Evolutionary conservation across 2,888 invertebrate species (phyloP).

Genomic region (Hartigia nigra): DNA sequence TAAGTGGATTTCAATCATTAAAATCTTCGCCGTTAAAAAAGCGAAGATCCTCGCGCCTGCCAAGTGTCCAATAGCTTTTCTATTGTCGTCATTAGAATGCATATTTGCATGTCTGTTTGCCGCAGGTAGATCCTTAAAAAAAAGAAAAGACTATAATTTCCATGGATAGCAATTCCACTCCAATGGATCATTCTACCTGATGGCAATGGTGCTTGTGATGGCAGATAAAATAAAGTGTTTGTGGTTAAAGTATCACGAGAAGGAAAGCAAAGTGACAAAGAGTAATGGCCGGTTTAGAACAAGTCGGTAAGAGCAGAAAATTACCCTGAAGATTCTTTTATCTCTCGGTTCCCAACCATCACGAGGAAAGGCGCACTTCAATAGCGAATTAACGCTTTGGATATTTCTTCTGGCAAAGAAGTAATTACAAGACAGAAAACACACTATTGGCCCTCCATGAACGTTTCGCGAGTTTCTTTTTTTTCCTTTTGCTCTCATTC

Average conservation of each 20-base stretch:
- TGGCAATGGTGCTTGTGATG: not conserved
- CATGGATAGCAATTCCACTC: not conserved
- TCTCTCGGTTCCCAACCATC: not conserved
- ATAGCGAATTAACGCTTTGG: not conserved
- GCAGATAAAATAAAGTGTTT: not conserved
- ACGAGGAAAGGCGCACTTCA: not conserved
- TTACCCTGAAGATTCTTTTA: not conserved
- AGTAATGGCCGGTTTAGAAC: conserved; percentile 28
- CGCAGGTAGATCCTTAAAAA: not conserved
- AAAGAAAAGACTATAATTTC: not conserved
- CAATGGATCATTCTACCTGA: not conserved
- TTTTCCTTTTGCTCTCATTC: conserved; percentile 13
- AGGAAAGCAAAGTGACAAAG: conserved; percentile 31
- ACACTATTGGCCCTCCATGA: not conserved
- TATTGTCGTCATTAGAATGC: not conserved
- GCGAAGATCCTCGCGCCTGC: not conserved
- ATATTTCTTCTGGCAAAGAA: not conserved
- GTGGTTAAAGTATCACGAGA: conserved; percentile 1
- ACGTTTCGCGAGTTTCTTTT: conserved; percentile 3
- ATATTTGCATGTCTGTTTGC: too few species aligned
- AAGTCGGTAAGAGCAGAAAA: conserved; percentile 19
- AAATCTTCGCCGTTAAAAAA: not conserved
- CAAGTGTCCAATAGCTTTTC: not conserved
- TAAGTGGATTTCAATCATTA: not conserved
- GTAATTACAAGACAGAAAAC: not conserved